Percentiles rank a stretch among this genome's conserved stretches.
phyloP scores from a whole-genome alignment of 2,888 invertebrate genomes.

The Drosophila nr. medialis region DNA sequence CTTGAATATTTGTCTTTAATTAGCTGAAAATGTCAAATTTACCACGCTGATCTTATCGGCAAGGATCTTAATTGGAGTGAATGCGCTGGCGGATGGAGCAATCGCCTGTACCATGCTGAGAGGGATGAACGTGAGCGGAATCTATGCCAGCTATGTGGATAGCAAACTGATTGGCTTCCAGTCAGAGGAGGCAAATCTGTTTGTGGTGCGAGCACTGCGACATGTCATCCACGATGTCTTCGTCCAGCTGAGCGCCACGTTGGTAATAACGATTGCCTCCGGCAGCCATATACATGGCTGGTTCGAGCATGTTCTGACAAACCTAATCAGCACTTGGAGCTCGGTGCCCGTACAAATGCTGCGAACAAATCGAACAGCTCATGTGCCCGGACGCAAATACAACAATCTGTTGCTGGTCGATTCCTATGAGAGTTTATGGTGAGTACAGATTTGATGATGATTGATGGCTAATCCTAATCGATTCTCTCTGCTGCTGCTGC shows the following conservation, averaged over 20 bases:
- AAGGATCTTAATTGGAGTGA: not conserved
- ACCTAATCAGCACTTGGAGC: conserved; percentile 46
- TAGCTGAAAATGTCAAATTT: conserved; percentile 11
- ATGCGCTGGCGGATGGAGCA: not conserved
- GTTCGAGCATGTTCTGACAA: conserved; percentile 53
- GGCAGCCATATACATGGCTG: conserved; percentile 24
- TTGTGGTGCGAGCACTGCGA: conserved; percentile 49
- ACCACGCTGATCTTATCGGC: conserved; percentile 5
- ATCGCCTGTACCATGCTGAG: not conserved
- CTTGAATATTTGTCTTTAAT: conserved; percentile 30
- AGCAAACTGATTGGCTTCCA: conserved; percentile 53
- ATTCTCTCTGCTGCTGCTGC: not conserved
- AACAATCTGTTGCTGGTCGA: conserved; percentile 68
- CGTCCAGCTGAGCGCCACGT: conserved; percentile 48
- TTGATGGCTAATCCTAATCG: not conserved
- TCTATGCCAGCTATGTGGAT: conserved; percentile 47
- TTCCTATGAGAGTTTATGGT: conserved; percentile 65
- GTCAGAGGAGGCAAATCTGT: conserved; percentile 46
- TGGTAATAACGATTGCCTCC: conserved; percentile 52
- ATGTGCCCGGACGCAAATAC: conserved; percentile 57
- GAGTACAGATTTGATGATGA: conserved; percentile 8
- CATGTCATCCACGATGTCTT: conserved; percentile 59
- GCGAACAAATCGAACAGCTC: conserved; percentile 10
- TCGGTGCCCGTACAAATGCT: conserved; percentile 53
- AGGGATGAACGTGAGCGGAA: conserved; percentile 35